Evolutionary conservation across 2,888 invertebrate genomes (phyloP).

Genomic region (Baronia brevicornis): DNA sequence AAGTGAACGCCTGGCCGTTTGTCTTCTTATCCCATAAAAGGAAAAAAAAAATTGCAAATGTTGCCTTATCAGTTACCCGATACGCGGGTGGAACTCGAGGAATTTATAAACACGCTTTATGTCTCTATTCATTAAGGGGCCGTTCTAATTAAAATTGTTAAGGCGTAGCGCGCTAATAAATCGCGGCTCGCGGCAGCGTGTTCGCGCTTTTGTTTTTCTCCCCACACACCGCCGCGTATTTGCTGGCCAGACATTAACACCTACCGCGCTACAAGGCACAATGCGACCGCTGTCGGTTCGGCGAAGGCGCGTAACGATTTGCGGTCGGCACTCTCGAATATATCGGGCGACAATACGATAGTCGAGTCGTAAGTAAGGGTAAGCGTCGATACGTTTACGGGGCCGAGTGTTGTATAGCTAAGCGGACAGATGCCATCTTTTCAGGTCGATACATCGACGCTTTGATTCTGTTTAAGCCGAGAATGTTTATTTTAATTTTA

Average conservation of each 20-base stretch:
- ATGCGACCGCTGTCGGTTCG: constrained; percentile 29
- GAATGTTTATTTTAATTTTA: too few species aligned
- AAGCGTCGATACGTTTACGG: constrained; percentile 26
- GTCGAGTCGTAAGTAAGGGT: constrained; percentile 27
- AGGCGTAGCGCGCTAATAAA: constrained; percentile 33
- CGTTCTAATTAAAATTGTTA: constrained; percentile 40
- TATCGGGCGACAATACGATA: constrained; percentile 29
- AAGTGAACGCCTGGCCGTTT: constrained; percentile 10
- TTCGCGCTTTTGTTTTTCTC: constrained; percentile 27
- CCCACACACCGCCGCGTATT: constrained; percentile 32
- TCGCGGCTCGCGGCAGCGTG: constrained; percentile 28
- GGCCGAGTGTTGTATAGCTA: constrained; percentile 29
- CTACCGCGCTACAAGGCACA: constrained; percentile 30
- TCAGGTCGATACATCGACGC: constrained; percentile 26
- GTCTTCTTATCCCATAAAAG: too few species aligned
- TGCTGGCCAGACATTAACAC: constrained; percentile 33
- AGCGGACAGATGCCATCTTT: constrained; percentile 29
- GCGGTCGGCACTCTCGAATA: constrained; percentile 25
- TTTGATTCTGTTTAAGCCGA: too few species aligned
- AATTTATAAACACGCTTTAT: constrained; percentile 30
- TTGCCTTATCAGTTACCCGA: constrained; percentile 7
- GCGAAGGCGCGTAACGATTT: constrained; percentile 27
- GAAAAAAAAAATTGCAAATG: not conserved
- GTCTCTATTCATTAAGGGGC: constrained; percentile 39
- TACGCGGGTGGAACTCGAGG: constrained; percentile 22